Evolutionary conservation across 2,797 vertebrate species (phyloP).

Genomic region (Alca torda): DNA sequence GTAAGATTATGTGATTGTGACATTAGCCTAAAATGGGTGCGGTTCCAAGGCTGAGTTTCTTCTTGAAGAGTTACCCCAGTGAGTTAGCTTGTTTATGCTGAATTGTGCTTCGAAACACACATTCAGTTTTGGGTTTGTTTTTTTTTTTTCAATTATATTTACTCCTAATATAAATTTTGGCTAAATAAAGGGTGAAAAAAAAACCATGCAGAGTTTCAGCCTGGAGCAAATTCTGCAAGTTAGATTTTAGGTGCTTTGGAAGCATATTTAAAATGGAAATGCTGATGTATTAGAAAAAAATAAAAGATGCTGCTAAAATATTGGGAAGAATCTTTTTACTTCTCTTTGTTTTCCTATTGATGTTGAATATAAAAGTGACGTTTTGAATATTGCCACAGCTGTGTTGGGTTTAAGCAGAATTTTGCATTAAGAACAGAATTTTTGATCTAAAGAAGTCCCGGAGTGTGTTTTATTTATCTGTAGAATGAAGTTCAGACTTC

Average conservation of each 20-base stretch:
- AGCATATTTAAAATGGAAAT: conserved; percentile 27
- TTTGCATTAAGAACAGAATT: conserved; percentile 7
- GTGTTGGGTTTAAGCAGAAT: background rate
- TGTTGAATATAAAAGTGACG: conserved; percentile 21
- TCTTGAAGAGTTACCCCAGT: background rate
- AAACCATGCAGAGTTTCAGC: background rate
- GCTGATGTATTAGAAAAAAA: background rate
- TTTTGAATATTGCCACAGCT: conserved; percentile 20
- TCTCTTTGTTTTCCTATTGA: background rate
- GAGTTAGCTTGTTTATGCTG: background rate
- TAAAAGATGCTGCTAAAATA: background rate
- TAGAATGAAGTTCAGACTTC: background rate
- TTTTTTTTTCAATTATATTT: background rate
- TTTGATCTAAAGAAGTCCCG: background rate
- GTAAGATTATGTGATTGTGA: background rate
- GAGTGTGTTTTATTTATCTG: conserved; percentile 33
- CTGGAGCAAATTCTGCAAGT: conserved; percentile 4
- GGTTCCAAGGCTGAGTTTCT: background rate
- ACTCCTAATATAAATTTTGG: background rate
- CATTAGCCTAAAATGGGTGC: background rate
- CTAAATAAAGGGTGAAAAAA: background rate
- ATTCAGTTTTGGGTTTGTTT: background rate
- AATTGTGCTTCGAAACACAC: background rate
- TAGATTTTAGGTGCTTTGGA: background rate
- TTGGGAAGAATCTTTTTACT: background rate